Conservation (phyloP, 2,797 vertebrate genomes). For the Sebastes vulpes region DNA sequence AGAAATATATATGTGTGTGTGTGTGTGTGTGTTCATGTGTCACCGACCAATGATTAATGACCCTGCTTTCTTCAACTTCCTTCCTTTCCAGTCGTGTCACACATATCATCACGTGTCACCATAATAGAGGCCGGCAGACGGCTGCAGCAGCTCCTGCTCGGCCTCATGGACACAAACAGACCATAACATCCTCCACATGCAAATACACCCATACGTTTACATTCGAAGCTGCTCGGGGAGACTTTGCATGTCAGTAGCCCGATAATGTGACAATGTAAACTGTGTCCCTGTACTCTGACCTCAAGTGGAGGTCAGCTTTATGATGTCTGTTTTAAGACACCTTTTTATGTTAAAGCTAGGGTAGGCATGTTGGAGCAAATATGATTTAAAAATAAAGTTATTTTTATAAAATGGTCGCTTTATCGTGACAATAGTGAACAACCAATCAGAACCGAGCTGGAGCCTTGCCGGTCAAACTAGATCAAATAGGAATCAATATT, state of each 20-base stretch:
- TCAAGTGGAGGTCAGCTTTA: background rate
- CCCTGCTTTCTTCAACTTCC: slow-evolving; percentile 78
- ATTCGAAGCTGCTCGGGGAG: slow-evolving; percentile 3
- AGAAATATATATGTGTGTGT: slow-evolving; percentile 1
- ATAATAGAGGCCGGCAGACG: slow-evolving; percentile 74
- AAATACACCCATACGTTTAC: slow-evolving; percentile 42
- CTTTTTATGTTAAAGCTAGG: background rate
- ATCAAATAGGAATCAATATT: too few species aligned
- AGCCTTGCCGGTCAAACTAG: too few species aligned
- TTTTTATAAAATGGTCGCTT: too few species aligned
- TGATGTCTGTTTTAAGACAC: background rate
- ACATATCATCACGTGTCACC: slow-evolving; percentile 71
- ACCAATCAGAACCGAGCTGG: too few species aligned
- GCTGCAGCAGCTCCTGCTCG: slow-evolving; percentile 54
- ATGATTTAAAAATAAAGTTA: too few species aligned
- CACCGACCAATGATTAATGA: slow-evolving; percentile 83
- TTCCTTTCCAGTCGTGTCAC: slow-evolving; percentile 79
- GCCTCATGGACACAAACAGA: slow-evolving; percentile 53
- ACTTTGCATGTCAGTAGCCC: slow-evolving; percentile 12
- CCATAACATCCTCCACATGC: slow-evolving; percentile 55
- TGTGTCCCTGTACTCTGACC: slow-evolving; percentile 11
- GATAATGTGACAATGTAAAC: slow-evolving; percentile 6
- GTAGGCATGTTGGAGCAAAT: too few species aligned
- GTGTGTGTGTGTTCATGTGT: slow-evolving; percentile 60
- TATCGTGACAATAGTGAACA: too few species aligned